A percentile compares a stretch with the other conserved stretches of the same genome.
phyloP scores from a whole-genome alignment of 2,797 vertebrate species.

The Micromesistius poutassou region DNA sequence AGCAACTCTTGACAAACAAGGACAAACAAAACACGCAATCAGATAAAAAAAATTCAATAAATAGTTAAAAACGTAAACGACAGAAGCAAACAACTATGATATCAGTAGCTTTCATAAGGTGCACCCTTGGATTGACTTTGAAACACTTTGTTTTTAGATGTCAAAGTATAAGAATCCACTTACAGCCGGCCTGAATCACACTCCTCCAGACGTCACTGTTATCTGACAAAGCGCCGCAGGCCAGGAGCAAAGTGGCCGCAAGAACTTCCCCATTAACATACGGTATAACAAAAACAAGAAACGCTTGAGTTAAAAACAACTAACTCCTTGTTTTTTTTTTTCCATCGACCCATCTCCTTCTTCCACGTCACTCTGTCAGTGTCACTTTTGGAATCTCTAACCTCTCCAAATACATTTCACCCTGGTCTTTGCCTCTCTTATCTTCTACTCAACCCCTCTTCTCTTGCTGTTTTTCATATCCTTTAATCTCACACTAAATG shows the following conservation, averaged over 20 bases:
- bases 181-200: slow-evolving; percentile 42
- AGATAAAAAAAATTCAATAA: slow-evolving; percentile 39
- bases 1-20: background rate
- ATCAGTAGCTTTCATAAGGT: slow-evolving; percentile 58
- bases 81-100: slow-evolving; percentile 48
- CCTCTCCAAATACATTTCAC: slow-evolving; percentile 8
- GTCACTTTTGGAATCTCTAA: slow-evolving; percentile 8
- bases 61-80: slow-evolving; percentile 37
- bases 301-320: slow-evolving; percentile 32
- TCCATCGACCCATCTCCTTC: slow-evolving; percentile 6
- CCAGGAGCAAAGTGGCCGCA: background rate
- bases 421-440: background rate
- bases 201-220: slow-evolving; percentile 63
- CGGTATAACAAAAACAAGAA: slow-evolving; percentile 62
- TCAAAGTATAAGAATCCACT: slow-evolving; percentile 37
- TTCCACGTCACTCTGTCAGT: slow-evolving; percentile 9
- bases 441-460: slow-evolving; percentile 3
- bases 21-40: background rate
- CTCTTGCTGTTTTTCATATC: background rate
- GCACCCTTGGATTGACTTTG: slow-evolving; percentile 27
- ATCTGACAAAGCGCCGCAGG: slow-evolving; percentile 41
- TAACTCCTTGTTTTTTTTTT: slow-evolving; percentile 12
- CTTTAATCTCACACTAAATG: slow-evolving; percentile 84
- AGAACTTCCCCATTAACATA: slow-evolving; percentile 50
- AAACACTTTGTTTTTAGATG: slow-evolving; percentile 28